Evolutionary conservation across 1,140 invertebrate genomes (phyloP).

Genomic region (Scaptomyza hsui): DNA sequence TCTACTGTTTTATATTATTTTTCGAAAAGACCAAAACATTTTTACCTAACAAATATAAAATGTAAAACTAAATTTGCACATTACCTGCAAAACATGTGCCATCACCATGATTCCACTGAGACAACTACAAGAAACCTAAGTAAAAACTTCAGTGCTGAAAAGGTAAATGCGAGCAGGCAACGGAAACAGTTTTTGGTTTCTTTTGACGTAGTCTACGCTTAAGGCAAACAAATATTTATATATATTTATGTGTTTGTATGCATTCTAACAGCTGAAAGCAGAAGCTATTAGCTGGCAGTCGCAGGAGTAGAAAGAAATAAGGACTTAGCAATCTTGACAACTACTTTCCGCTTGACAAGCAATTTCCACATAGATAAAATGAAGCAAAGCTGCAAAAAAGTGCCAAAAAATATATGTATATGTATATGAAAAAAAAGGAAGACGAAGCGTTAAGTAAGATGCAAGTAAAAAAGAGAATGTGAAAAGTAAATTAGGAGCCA

Average conservation of each 20-base stretch:
- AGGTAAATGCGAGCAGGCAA: constrained; percentile 31
- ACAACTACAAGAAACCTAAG: constrained; percentile 37
- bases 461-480: not conserved
- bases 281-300: constrained; percentile 54
- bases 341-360: constrained; percentile 84
- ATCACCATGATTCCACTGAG: constrained; percentile 30
- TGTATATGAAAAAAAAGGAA: constrained; percentile 22
- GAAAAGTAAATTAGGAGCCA: constrained; percentile 28
- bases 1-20: constrained; percentile 20
- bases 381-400: constrained; percentile 54
- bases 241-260: constrained; percentile 13
- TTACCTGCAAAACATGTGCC: constrained; percentile 54
- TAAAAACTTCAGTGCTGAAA: constrained; percentile 48
- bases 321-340: constrained; percentile 84
- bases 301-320: constrained; percentile 74
- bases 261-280: constrained; percentile 32
- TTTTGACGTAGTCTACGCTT: constrained; percentile 34
- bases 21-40: constrained; percentile 35
- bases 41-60: constrained; percentile 68
- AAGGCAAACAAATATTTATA: constrained; percentile 26
- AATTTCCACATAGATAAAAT: constrained; percentile 81
- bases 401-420: constrained; percentile 17
- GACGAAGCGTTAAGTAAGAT: not conserved
- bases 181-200: constrained; percentile 58
- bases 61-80: constrained; percentile 82